phyloP scores from a whole-genome alignment of 2,113 vertebrate species.

The Elgaria multicarinata region DNA sequence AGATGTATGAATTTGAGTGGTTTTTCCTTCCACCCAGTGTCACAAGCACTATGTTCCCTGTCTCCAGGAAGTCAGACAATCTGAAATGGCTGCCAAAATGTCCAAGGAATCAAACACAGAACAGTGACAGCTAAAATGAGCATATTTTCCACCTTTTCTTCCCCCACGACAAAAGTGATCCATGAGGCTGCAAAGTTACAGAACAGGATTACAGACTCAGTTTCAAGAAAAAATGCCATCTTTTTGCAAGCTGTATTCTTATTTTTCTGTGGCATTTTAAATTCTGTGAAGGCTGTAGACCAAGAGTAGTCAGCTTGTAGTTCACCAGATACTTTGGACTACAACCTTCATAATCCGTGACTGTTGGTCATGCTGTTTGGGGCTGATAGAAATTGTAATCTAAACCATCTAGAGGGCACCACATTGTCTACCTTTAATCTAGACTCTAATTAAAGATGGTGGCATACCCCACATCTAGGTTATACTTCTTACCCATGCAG shows the following conservation, averaged over 20 bases:
- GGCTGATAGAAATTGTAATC: background rate
- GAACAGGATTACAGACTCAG: background rate
- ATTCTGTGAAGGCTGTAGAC: accelerated
- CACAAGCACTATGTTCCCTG: background rate
- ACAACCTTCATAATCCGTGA: background rate
- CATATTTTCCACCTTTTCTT: background rate
- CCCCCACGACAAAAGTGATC: background rate
- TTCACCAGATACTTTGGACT: background rate
- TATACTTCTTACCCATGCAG: background rate
- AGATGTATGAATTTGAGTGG: background rate
- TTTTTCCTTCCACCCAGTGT: background rate
- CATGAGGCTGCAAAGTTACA: background rate
- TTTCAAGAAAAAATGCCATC: background rate
- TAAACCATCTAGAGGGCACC: background rate
- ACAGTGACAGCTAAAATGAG: constrained; percentile 28
- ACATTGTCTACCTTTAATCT: background rate
- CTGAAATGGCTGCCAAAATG: constrained; percentile 35
- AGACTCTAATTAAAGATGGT: too few species aligned
- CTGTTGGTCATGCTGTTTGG: background rate
- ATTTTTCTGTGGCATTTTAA: background rate
- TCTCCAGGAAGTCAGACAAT: constrained; percentile 5
- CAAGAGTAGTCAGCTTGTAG: background rate
- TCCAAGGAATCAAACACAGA: constrained; percentile 34
- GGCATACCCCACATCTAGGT: background rate
- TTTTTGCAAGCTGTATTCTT: background rate